Evolutionary conservation across 1,140 invertebrate genomes (phyloP).

Genomic region (Tetragnatha versicolor): DNA sequence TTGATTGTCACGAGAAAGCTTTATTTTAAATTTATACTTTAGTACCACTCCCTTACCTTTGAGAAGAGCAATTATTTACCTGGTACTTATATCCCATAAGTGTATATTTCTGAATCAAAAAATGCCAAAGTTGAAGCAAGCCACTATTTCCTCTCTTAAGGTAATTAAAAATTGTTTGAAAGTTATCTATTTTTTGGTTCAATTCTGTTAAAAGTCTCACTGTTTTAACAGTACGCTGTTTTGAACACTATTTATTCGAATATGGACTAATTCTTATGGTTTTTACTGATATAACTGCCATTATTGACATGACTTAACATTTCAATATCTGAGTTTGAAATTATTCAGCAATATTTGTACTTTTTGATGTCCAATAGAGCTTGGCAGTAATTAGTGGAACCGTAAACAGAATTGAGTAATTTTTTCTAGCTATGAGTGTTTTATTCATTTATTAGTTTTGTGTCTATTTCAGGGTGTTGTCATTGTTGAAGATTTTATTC

Average conservation of each 20-base stretch:
- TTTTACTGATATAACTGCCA: neutral
- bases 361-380: too few species aligned
- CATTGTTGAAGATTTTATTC: constrained; percentile 40
- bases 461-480: constrained; percentile 52
- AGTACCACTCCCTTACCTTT: too few species aligned
- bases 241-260: neutral
- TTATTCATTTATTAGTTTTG: neutral
- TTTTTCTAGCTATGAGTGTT: neutral
- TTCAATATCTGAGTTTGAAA: too few species aligned
- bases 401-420: neutral
- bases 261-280: neutral
- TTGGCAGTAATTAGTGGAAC: too few species aligned
- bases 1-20: too few species aligned
- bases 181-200: neutral
- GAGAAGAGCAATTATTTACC: too few species aligned
- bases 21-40: too few species aligned
- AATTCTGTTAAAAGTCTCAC: neutral
- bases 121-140: constrained; percentile 46
- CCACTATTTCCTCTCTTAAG: constrained; percentile 46
- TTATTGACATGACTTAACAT: too few species aligned
- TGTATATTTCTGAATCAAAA: neutral
- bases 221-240: neutral
- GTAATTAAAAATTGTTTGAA: neutral
- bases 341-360: too few species aligned
- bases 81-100: neutral